phyloP scores from a whole-genome alignment of 2,113 vertebrate species.

The Xenopus tropicalis region UCB_Xtro_10.0 CM004450.2:12276001-12276500 shows the following conservation, averaged over 20 bases:
- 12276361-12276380: conserved; percentile 68
- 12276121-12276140: conserved; percentile 79
- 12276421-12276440: conserved; percentile 66
- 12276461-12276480: conserved; percentile 84
- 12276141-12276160: conserved; percentile 78
- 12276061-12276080: conserved; percentile 82
- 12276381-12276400: conserved; percentile 85
- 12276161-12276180: conserved; percentile 71
- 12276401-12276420: conserved; percentile 82
- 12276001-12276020: conserved; percentile 73
- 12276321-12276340: conserved; percentile 67
- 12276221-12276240: conserved; percentile 68
- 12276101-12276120: conserved; percentile 91
- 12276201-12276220: conserved; percentile 75
- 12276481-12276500: conserved; percentile 88
- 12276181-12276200: conserved; percentile 69
- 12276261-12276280: conserved; percentile 71
- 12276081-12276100: conserved; percentile 92
- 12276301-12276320: conserved; percentile 75
- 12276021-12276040: conserved; percentile 79
- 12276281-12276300: conserved; percentile 62
- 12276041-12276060: conserved; percentile 76
- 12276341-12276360: conserved; percentile 81
- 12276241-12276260: conserved; percentile 76
- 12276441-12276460: conserved; percentile 69